Evolutionary conservation across 1,140 invertebrate species (phyloP).

Genomic region (Drosophila navojoa): DNA sequence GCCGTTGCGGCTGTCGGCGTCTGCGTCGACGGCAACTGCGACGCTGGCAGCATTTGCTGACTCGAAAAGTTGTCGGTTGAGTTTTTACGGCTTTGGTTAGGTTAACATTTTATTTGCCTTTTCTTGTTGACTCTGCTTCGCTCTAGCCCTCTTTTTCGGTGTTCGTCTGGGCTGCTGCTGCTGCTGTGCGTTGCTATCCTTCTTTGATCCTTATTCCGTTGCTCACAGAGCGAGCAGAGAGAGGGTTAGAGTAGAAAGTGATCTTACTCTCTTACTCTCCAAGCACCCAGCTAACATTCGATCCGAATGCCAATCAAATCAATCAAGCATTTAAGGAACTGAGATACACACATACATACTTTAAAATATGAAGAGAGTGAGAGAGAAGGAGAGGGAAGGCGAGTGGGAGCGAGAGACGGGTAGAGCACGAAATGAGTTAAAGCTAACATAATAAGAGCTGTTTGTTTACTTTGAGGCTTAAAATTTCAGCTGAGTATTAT

Average conservation of each 20-base stretch:
- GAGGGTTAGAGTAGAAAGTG: slow-evolving; percentile 8
- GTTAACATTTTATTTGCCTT: slow-evolving; percentile 50
- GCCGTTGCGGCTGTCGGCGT: slow-evolving; percentile 8
- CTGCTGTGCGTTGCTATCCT: slow-evolving; percentile 6
- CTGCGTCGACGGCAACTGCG: slow-evolving; percentile 2
- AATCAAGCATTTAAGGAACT: slow-evolving; percentile 11
- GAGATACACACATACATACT: background rate
- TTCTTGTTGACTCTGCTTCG: slow-evolving; percentile 25
- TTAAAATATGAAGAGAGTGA: background rate
- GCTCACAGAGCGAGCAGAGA: background rate
- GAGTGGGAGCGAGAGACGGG: background rate
- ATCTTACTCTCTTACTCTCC: background rate
- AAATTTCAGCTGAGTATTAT: background rate
- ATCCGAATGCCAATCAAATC: slow-evolving; percentile 16
- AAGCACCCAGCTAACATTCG: background rate
- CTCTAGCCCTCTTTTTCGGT: slow-evolving; percentile 2
- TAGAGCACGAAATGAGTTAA: background rate
- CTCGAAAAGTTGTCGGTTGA: slow-evolving; percentile 56
- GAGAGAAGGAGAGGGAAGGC: background rate
- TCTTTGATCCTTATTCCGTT: slow-evolving; percentile 26
- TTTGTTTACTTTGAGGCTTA: background rate
- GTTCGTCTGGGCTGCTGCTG: slow-evolving; percentile 1
- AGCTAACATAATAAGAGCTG: background rate
- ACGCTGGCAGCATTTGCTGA: slow-evolving; percentile 32
- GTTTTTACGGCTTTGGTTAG: slow-evolving; percentile 44